phyloP scores from a whole-genome alignment of 2,888 invertebrate genomes.

The Zaprionus lineosus region DNA sequence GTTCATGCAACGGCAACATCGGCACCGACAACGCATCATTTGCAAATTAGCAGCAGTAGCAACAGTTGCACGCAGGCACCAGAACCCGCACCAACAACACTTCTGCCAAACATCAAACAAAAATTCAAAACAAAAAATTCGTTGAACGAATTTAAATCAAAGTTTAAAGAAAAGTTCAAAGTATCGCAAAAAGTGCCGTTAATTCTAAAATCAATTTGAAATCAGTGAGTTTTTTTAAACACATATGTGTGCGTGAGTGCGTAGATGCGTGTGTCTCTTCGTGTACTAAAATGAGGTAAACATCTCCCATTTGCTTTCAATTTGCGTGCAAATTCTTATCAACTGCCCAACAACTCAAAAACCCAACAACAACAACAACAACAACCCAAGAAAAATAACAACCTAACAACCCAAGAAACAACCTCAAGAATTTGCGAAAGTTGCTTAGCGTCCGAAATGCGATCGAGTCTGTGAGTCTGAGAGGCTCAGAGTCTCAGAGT shows the following conservation, averaged over 20 bases:
- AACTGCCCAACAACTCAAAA: slow-evolving; percentile 1
- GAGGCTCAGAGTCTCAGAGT: slow-evolving; percentile 5
- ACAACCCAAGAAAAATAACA: slow-evolving; percentile 1
- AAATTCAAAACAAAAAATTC: slow-evolving; percentile 23
- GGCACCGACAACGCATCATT: slow-evolving; percentile 47
- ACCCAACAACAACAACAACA: not conserved
- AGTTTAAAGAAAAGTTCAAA: not conserved
- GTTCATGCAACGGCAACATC: slow-evolving; percentile 37
- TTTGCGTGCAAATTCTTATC: slow-evolving; percentile 40
- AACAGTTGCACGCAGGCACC: slow-evolving; percentile 35
- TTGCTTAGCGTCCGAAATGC: not conserved
- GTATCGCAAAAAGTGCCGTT: slow-evolving; percentile 21
- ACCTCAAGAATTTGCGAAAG: slow-evolving; percentile 1
- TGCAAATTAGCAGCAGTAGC: slow-evolving; percentile 59
- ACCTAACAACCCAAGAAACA: too few relatives aligned
- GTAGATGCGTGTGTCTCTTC: not conserved
- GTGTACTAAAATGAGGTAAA: too few relatives aligned
- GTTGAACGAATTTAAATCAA: slow-evolving; percentile 59
- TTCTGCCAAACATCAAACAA: slow-evolving; percentile 3
- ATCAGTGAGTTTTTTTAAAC: slow-evolving; percentile 7
- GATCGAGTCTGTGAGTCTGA: slow-evolving; percentile 16
- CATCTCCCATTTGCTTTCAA: slow-evolving; percentile 1
- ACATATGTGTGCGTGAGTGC: not conserved
- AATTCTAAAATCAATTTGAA: slow-evolving; percentile 14
- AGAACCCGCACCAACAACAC: slow-evolving; percentile 9